Evolutionary conservation across 2,888 invertebrate species (phyloP).

Genomic region (Lithodes maja): DNA sequence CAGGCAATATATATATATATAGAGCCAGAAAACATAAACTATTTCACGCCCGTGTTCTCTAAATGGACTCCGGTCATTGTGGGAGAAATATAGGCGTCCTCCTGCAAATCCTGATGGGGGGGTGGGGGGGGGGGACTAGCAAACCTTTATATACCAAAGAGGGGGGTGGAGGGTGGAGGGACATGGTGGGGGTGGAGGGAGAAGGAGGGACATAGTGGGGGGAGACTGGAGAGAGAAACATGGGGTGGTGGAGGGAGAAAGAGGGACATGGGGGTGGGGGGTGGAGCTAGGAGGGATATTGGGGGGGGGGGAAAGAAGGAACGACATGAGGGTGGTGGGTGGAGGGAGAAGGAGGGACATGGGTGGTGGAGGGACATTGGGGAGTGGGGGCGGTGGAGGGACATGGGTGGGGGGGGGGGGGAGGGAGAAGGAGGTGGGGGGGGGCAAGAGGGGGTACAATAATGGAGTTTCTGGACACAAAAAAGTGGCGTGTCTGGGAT

Average conservation of each 20-base stretch:
- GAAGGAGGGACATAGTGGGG: constrained; percentile 12
- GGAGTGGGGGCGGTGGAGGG: background rate
- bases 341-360: background rate
- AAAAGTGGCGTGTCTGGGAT: background rate
- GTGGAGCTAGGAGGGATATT: background rate
- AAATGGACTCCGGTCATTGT: background rate
- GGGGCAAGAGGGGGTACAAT: background rate
- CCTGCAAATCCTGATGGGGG: background rate
- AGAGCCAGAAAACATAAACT: background rate
- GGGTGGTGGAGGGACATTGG: background rate
- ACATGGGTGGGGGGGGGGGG: background rate
- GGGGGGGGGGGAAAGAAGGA: background rate
- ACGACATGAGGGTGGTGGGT: background rate
- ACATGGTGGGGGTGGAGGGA: background rate
- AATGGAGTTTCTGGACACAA: background rate
- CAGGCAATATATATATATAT: background rate
- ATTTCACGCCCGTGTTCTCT: background rate
- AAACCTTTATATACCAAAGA: background rate
- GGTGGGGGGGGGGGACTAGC: background rate
- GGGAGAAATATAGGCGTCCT: background rate
- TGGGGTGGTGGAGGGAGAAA: background rate
- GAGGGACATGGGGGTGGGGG: background rate
- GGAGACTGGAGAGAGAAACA: background rate
- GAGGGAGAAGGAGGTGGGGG: background rate
- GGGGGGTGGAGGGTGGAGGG: background rate